phyloP scores from a whole-genome alignment of 2,888 invertebrate species.

The Villa cingulata region DNA sequence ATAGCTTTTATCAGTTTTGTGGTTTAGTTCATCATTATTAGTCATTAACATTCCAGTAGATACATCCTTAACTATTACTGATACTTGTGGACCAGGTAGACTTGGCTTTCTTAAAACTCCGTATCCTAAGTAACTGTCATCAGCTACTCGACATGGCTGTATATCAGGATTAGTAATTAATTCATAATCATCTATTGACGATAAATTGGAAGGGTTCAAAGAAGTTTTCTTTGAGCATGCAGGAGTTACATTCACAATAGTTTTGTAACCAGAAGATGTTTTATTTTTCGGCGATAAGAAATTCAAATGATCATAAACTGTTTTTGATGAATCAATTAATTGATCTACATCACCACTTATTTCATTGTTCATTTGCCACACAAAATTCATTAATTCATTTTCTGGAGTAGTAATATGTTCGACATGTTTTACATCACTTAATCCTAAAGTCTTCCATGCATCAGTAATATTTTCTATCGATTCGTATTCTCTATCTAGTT shows the following conservation, averaged over 20 bases:
- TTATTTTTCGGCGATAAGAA: conserved; percentile 67
- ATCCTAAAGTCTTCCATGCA: conserved; percentile 69
- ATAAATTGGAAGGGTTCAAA: conserved; percentile 23
- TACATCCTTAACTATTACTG: conserved; percentile 33
- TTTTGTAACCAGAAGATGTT: conserved; percentile 56
- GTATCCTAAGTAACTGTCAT: conserved; percentile 69
- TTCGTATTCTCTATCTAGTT: conserved; percentile 46
- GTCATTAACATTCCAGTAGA: conserved; percentile 19
- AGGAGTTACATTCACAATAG: conserved; percentile 49
- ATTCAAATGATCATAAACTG: conserved; percentile 66
- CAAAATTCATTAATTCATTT: conserved; percentile 34
- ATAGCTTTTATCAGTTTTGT: conserved; percentile 36
- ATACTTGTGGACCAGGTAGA: conserved; percentile 41
- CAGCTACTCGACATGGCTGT: conserved; percentile 57
- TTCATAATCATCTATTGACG: conserved; percentile 60
- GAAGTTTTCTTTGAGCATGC: conserved; percentile 30
- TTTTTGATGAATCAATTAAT: conserved; percentile 23
- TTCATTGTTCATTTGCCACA: conserved; percentile 34
- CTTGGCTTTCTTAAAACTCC: conserved; percentile 59
- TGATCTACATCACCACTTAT: conserved; percentile 25
- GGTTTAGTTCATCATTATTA: no score
- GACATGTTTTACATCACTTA: conserved; percentile 57
- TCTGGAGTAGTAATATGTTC: conserved; percentile 38
- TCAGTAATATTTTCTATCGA: conserved; percentile 61
- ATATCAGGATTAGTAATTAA: conserved; percentile 51